Base-by-base conservation (phyloP, 2,113 vertebrate species). In the Formicarius rufipectus region DNA sequence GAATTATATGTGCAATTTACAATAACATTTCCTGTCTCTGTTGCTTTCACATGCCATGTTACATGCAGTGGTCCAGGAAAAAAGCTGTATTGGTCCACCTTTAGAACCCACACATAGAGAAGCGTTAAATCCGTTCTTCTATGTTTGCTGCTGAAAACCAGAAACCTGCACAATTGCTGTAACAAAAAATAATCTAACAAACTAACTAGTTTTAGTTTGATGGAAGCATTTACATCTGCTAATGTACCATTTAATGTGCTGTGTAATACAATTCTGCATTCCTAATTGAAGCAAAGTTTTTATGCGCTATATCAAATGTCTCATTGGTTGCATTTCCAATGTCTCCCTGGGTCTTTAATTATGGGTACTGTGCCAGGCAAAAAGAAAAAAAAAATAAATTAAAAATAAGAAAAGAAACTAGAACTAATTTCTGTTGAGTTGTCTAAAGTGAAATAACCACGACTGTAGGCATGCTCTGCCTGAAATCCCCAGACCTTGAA, bases 231-330 rank as follows among this genome's bases (percentile, higher is more conserved):
- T 96, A 84, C 80, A 76, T 93, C 72, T 86, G 72, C 23, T 96
- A 96, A 96, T 90, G 83, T 92, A 37, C 90, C 88, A 78, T 92
- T 95, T 96, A 95, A 91, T 87, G 56, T 78, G 60, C 92, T 90
- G 73, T 92, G 67, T 96, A 93, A 88, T 67, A 69, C 85, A 92
- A 94, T 93, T 94, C 79, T 68, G 47, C 76, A 66, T 72, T 93
- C 56, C 31, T 94, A 95, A 95, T 78, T 93, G 90, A 95, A 84
- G 85, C 67, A 90, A 94, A 90, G 62, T 59, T 95, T 84, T 81
- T 2, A 30, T 63, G 40, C 2, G 1, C 40, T 71, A 1, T 60
- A 89, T 81, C 76, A 88, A 81, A 75, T 87, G 20, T 95, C 47
- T 95, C 83, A 81, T 11, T 69, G 68, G 39, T 90, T 90, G 37